Evolutionary conservation across 2,797 vertebrate species (phyloP).

Genomic region (Aldrovandia affinis): DNA sequence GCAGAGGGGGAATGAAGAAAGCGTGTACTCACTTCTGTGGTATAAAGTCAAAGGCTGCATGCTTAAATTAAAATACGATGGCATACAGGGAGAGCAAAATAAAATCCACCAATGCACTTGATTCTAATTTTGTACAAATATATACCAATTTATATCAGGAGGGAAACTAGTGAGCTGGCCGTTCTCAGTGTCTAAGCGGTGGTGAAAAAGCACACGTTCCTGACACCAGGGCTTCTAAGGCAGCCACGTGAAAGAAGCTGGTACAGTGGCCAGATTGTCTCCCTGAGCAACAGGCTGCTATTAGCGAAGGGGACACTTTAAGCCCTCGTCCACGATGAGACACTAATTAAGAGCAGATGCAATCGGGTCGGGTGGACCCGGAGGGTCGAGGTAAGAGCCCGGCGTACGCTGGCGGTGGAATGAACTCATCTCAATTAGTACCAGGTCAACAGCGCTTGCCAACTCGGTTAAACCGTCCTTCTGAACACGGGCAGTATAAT

Average conservation of each 20-base stretch:
- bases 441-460: background rate
- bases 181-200: background rate
- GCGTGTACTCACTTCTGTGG: background rate
- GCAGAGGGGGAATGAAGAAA: background rate
- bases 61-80: background rate
- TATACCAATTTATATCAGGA: background rate
- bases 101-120: background rate
- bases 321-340: conserved; percentile 62
- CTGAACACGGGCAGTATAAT: background rate
- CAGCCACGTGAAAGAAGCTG: conserved; percentile 52
- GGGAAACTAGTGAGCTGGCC: background rate
- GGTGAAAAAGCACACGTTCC: conserved; percentile 1
- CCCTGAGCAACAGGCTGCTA: conserved; percentile 69
- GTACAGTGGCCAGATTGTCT: conserved; percentile 52
- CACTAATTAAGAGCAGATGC: conserved; percentile 69
- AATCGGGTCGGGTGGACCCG: conserved; percentile 54
- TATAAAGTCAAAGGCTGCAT: background rate
- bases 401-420: conserved; percentile 50
- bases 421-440: background rate
- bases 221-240: conserved; percentile 59
- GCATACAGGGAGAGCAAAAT: background rate
- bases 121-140: background rate
- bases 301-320: conserved; percentile 61
- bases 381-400: conserved; percentile 56
- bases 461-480: background rate